Base-by-base conservation (phyloP, 2,113 vertebrate genomes). In the Mohoua ochrocephala region DNA sequence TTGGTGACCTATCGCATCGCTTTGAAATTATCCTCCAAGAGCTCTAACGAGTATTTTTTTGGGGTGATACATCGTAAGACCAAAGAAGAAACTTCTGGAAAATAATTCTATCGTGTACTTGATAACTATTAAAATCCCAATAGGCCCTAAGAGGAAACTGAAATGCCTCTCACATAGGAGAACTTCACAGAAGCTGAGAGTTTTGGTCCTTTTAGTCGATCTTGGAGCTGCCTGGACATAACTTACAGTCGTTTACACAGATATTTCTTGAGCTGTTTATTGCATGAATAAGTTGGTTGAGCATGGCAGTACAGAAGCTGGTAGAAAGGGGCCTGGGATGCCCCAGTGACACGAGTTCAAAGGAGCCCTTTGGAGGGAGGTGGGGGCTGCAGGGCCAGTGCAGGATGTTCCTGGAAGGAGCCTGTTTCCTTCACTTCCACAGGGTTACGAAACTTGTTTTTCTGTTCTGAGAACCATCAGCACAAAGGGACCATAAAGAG, bases 371-470 rank as follows among this genome's bases (percentile, higher is more conserved):
- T 19, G 49, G n/a, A 83, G 52, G 61, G 44, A 59, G 53, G 14
- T 35, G 35, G 45, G 33, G 52, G n/a, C 44, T 22, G 84, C 35
- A 82, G 61, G 37, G 44, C 52, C 1, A 7, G 57, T 65, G 56
- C 50, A 56, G 61, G 93, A 14, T 77, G 60, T 92, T 94, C 89
- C 89, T 95, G 84, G 87, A 96, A 93, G 41, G 91, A 75, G 33
- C 53, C 37, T 0, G 0, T 77, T 95, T 87, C 87, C 54, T 87
- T 85, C 19, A 5, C 37, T 80, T 74, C 78, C 54, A 30, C 61
- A 8, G n/a, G 77, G 50, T 90, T 91, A 77, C 84, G 85, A 63
- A 93, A 94, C 78, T 93, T 88, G 74, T 77, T 96, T 61, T 75
- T 50, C 67, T 49, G 0, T 91, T 82, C 84, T 87, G 57, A 88